These are phyloP conservation scores for Drosophila demipolita DNA, from an alignment of 2,888 invertebrate species.

Conservation along the genomic window DNA sequence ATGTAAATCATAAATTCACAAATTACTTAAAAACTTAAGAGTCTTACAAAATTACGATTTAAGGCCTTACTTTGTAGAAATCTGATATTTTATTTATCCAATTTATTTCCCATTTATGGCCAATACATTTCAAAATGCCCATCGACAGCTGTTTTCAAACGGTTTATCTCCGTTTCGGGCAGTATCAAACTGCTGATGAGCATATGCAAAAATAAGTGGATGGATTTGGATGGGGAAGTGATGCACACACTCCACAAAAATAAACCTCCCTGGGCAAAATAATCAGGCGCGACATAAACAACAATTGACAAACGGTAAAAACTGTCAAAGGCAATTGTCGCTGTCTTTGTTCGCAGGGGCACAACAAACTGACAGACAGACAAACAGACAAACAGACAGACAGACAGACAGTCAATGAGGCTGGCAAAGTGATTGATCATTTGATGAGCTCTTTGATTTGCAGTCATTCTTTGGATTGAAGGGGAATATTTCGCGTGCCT, in stretches of 20 bases:
- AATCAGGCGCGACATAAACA: slow-evolving; percentile 59
- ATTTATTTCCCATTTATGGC: slow-evolving; percentile 5
- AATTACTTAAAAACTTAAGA: no score
- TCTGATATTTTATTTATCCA: not conserved
- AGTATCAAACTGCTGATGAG: slow-evolving; percentile 46
- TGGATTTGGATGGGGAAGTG: not conserved
- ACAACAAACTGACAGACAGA: slow-evolving; percentile 62
- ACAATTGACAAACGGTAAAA: slow-evolving; percentile 73
- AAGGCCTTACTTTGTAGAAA: not conserved
- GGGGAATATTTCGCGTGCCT: slow-evolving; percentile 1
- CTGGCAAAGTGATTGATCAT: slow-evolving; percentile 66
- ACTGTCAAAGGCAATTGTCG: slow-evolving; percentile 79
- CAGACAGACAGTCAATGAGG: slow-evolving; percentile 16
- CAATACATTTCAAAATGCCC: slow-evolving; percentile 27
- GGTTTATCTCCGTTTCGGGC: not conserved
- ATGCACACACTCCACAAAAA: slow-evolving; percentile 26
- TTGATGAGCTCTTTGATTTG: slow-evolving; percentile 45
- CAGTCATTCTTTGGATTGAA: slow-evolving; percentile 11
- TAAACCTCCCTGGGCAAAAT: slow-evolving; percentile 36
- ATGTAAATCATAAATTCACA: no score
- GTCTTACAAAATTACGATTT: not conserved
- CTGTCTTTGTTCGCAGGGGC: slow-evolving; percentile 57
- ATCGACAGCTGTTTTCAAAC: slow-evolving; percentile 46
- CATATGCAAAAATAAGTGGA: slow-evolving; percentile 70
- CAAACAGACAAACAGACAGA: slow-evolving; percentile 32